These are phyloP conservation scores for Lagopus muta DNA, from an alignment of 2,113 vertebrate genomes.

Conservation along the genomic window DNA sequence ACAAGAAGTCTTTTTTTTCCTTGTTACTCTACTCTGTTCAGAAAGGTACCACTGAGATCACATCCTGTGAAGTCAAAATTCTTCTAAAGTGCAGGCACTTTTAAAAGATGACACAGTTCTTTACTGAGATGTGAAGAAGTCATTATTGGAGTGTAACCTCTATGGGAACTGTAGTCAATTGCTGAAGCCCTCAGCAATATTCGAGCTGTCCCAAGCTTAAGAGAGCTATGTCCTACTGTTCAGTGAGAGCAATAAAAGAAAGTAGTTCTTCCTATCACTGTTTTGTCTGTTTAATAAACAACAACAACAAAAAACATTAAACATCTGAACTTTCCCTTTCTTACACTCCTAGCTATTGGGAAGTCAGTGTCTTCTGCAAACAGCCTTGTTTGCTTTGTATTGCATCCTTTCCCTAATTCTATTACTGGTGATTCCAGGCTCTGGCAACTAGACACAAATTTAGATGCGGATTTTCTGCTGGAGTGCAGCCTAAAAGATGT, in stretches of 20 bases:
- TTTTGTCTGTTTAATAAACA: not conserved
- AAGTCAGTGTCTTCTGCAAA: not conserved
- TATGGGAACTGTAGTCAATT: not conserved
- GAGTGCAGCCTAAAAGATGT: not conserved
- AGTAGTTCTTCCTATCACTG: not conserved
- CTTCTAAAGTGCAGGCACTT: not conserved
- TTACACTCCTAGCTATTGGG: not conserved
- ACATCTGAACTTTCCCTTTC: not conserved
- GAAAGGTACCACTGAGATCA: not conserved
- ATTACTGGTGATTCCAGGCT: not conserved
- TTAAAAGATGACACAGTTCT: not conserved
- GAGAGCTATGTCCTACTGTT: not conserved
- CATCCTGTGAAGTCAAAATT: not conserved
- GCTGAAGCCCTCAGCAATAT: not conserved
- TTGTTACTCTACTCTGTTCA: not conserved
- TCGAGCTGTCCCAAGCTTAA: not conserved
- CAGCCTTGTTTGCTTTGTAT: not conserved
- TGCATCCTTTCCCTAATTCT: not conserved
- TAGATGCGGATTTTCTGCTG: not conserved
- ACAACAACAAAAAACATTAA: no score
- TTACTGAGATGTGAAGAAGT: not conserved
- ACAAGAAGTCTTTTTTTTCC: not conserved
- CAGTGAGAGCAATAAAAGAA: not conserved
- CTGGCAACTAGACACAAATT: not conserved
- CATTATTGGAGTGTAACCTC: not conserved